phyloP scores from a whole-genome alignment of 2,888 invertebrate species.

The Agrotis puta region DNA sequence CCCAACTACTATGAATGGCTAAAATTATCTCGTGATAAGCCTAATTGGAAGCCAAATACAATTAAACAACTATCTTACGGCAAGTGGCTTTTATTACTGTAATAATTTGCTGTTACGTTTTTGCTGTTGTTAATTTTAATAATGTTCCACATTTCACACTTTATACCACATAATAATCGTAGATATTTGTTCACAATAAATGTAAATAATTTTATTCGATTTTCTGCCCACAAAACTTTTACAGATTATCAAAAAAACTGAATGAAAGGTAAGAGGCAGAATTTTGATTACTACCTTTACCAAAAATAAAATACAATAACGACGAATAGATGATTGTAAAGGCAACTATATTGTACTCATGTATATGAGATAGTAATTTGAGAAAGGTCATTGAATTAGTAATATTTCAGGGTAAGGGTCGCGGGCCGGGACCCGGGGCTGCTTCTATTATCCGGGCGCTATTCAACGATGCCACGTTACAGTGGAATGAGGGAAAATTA shows the following conservation, averaged over 20 bases:
- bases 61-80: conserved; percentile 31
- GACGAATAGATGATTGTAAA: conserved; percentile 17
- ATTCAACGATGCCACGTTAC: conserved; percentile 11
- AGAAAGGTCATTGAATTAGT: conserved; percentile 61
- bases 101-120: conserved; percentile 1
- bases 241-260: background rate
- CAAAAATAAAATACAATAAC: conserved; percentile 17
- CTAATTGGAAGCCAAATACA: conserved; percentile 52
- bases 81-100: conserved; percentile 2
- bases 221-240: too few relatives aligned
- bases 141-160: background rate
- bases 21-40: conserved; percentile 58
- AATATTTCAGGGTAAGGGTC: conserved; percentile 60
- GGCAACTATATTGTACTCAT: conserved; percentile 11
- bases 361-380: conserved; percentile 45
- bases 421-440: conserved; percentile 39
- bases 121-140: background rate
- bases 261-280: background rate
- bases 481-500: conserved; percentile 36
- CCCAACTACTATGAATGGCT: conserved; percentile 60
- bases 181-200: background rate
- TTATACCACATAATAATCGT: background rate
- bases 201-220: too few relatives aligned
- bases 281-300: background rate
- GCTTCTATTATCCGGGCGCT: conserved; percentile 42